phyloP scores from a whole-genome alignment of 2,113 vertebrate genomes.

The Oxyura jamaicensis region DNA sequence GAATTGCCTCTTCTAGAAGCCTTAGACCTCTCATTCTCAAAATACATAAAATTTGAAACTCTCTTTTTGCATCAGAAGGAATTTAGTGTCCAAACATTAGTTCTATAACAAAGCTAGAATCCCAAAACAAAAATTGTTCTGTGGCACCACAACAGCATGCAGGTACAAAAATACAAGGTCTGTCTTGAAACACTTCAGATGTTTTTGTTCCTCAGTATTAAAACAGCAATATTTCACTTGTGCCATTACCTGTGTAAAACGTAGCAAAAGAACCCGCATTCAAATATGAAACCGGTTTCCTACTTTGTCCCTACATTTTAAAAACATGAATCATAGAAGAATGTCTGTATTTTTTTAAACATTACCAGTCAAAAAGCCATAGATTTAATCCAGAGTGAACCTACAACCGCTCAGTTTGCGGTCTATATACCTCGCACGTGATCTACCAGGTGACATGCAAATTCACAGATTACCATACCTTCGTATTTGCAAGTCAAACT shows the following conservation, averaged over 20 bases:
- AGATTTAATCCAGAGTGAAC: not conserved
- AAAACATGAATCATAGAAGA: not conserved
- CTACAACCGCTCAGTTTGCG: not conserved
- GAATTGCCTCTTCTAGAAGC: not conserved
- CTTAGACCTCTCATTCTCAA: not conserved
- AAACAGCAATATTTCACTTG: not conserved
- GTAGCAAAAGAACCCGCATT: not conserved
- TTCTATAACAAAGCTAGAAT: not conserved
- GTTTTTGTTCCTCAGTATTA: not conserved
- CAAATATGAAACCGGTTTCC: not conserved
- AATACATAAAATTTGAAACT: not conserved
- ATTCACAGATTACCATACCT: constrained; percentile 75
- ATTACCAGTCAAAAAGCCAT: accelerated
- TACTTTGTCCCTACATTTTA: not conserved
- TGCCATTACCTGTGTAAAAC: not conserved
- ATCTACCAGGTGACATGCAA: not conserved
- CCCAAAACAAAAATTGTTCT: not conserved
- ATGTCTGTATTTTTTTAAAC: not conserved
- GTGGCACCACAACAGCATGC: accelerated
- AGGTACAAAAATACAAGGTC: not conserved
- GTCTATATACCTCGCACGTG: not conserved
- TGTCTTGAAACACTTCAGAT: not conserved
- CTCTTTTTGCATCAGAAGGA: not conserved
- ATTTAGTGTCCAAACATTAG: not conserved
- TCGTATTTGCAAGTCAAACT: constrained; percentile 91